phyloP scores from a whole-genome alignment of 1,140 invertebrate genomes.

The Galendromus occidentalis region DNA sequence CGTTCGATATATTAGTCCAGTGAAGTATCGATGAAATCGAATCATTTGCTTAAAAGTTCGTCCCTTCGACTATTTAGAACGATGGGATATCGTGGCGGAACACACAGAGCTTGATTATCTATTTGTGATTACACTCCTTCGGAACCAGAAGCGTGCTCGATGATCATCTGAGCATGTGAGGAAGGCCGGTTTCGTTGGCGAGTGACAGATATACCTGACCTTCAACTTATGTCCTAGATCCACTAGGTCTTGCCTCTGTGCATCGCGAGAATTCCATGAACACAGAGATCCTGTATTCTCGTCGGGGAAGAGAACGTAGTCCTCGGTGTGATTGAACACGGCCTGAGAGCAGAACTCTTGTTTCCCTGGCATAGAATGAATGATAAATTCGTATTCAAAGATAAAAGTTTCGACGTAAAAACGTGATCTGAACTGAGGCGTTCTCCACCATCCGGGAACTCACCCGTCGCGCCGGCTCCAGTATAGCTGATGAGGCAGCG shows the following conservation, averaged over 20 bases:
- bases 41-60: too few species aligned
- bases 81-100: too few species aligned
- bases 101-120: too few species aligned
- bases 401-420: too few species aligned
- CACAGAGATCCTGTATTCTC: constrained; percentile 92
- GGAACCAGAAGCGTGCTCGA: constrained; percentile 85
- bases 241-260: constrained; percentile 70
- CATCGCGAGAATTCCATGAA: constrained; percentile 95
- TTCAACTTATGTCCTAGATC: constrained; percentile 41
- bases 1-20: too few species aligned
- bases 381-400: not conserved
- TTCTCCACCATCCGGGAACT: constrained; percentile 17
- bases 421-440: too few species aligned
- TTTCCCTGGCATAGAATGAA: constrained; percentile 36
- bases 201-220: constrained; percentile 56
- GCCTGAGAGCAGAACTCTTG: constrained; percentile 82
- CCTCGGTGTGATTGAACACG: constrained; percentile 95
- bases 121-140: constrained; percentile 29
- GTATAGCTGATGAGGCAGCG: constrained; percentile 87
- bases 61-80: too few species aligned
- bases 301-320: constrained; percentile 90
- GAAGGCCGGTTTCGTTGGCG: constrained; percentile 77
- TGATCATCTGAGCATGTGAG: constrained; percentile 95
- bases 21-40: too few species aligned
- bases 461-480: constrained; percentile 79